Evolutionary conservation across 2,797 vertebrate species (phyloP).

Genomic region (Etheostoma perlongum): DNA sequence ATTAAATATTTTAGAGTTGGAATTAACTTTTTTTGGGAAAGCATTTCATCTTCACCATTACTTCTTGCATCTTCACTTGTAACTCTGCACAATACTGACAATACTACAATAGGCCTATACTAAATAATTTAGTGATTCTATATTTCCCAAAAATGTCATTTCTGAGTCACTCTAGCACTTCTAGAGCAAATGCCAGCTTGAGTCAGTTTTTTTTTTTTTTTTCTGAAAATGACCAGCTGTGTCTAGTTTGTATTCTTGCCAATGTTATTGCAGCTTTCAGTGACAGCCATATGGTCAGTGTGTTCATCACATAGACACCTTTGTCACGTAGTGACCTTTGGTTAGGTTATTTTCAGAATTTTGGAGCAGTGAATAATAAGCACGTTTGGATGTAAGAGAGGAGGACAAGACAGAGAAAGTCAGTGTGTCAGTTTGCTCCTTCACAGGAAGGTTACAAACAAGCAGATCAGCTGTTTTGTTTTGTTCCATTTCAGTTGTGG

Average conservation of each 20-base stretch:
- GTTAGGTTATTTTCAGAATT: conserved; percentile 49
- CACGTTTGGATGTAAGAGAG: conserved; percentile 7
- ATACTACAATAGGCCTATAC: too few species aligned
- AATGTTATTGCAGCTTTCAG: conserved; percentile 47
- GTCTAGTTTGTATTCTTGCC: conserved; percentile 56
- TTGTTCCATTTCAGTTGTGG: background rate
- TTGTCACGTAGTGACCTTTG: conserved; percentile 60
- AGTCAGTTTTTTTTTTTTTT: conserved; percentile 11
- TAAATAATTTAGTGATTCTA: background rate
- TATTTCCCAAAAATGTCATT: background rate
- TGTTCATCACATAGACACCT: conserved; percentile 59
- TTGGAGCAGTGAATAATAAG: conserved; percentile 42
- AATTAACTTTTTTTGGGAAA: background rate
- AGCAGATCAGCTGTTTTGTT: conserved; percentile 13
- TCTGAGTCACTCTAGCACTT: conserved; percentile 1
- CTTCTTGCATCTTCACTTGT: too few species aligned
- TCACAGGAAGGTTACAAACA: conserved; percentile 27
- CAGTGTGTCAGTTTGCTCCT: conserved; percentile 12
- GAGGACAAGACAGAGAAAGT: conserved; percentile 35
- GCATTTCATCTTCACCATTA: background rate
- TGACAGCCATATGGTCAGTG: conserved; percentile 73
- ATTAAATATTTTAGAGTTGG: background rate
- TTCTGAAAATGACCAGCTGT: conserved; percentile 49
- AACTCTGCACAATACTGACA: background rate
- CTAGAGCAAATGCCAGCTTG: conserved; percentile 14